phyloP scores from a whole-genome alignment of 2,797 vertebrate species.

The Paramormyrops hopkinsi region DNA sequence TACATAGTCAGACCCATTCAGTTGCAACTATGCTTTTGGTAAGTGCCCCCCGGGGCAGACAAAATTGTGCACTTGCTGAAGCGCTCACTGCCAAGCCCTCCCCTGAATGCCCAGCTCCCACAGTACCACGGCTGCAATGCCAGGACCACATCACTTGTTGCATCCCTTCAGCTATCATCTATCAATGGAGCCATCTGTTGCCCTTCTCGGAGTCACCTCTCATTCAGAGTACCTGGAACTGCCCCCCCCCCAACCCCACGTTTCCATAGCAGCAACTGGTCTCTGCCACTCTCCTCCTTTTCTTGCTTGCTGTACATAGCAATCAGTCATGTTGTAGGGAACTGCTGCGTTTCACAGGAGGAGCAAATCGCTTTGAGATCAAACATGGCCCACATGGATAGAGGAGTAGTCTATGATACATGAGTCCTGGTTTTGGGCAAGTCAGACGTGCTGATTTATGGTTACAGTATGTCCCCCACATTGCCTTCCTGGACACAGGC shows the following conservation, averaged over 20 bases:
- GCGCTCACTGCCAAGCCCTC: background rate
- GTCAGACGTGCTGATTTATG: background rate
- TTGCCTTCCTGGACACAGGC: background rate
- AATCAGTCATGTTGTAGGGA: background rate
- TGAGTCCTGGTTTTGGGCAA: background rate
- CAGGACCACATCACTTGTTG: background rate
- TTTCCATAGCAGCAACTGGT: background rate
- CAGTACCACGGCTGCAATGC: background rate
- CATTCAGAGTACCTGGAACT: background rate
- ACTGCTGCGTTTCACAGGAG: background rate
- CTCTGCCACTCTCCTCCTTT: background rate
- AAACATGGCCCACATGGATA: background rate
- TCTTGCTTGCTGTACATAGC: background rate
- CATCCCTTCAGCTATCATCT: background rate
- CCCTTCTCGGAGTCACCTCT: background rate
- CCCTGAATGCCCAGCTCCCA: background rate
- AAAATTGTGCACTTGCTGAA: background rate
- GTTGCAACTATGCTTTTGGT: background rate
- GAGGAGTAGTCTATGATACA: background rate
- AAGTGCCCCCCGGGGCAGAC: background rate
- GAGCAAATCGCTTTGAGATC: background rate
- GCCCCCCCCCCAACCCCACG: background rate
- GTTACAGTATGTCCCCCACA: background rate
- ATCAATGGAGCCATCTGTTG: background rate
- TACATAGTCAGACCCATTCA: background rate